These are phyloP conservation scores for Channa maculata DNA, from an alignment of 2,113 vertebrate species.

Conservation along the genomic window DNA sequence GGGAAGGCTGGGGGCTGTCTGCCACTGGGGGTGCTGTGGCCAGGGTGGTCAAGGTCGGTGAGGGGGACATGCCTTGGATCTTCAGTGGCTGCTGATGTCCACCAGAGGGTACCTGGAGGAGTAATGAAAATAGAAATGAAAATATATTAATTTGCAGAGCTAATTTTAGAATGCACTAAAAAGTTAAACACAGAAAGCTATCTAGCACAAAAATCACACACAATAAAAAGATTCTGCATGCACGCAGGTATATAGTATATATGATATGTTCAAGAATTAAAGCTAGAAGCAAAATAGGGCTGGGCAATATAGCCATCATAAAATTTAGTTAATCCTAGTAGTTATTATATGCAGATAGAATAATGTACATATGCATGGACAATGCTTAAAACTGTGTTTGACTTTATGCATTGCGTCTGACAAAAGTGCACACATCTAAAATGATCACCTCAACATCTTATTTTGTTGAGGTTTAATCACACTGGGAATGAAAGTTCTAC, in stretches of 20 bases:
- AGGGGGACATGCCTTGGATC: constrained; percentile 83
- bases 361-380: neutral
- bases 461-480: neutral
- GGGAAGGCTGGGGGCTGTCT: constrained; percentile 84
- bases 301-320: constrained; percentile 45
- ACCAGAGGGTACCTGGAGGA: constrained; percentile 86
- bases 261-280: constrained; percentile 18
- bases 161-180: constrained; percentile 1
- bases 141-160: constrained; percentile 18
- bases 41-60: constrained; percentile 68
- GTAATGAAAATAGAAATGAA: constrained; percentile 9
- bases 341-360: neutral
- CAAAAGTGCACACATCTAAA: neutral
- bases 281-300: constrained; percentile 21
- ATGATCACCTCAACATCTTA: neutral
- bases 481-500: neutral
- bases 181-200: constrained; percentile 27
- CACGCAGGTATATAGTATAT: constrained; percentile 23
- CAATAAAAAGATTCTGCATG: constrained; percentile 40
- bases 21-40: constrained; percentile 65
- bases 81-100: constrained; percentile 86
- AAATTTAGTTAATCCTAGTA: neutral
- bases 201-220: constrained; percentile 46
- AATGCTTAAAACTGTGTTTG: neutral
- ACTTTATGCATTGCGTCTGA: neutral